phyloP scores from a whole-genome alignment of 2,888 invertebrate species.

The Archips crataeganus region DNA sequence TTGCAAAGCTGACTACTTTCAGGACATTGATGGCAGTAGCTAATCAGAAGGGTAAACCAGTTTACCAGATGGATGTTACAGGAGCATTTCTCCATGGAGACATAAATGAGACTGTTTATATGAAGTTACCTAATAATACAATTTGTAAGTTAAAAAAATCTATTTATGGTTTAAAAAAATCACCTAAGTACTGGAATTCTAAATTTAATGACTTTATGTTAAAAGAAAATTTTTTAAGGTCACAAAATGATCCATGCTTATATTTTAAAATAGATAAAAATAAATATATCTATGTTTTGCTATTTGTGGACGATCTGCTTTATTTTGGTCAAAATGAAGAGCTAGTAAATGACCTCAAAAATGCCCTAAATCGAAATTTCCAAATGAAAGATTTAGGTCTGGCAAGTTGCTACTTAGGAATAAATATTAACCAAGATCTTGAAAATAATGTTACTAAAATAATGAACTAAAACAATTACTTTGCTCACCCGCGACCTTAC shows the following conservation, averaged over 20 bases:
- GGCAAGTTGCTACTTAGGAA: constrained; percentile 11
- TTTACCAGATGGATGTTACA: constrained; percentile 44
- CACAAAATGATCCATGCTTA: constrained; percentile 29
- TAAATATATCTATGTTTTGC: constrained; percentile 20
- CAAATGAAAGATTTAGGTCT: constrained; percentile 18
- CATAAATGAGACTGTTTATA: constrained; percentile 5
- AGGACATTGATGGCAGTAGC: constrained; percentile 47
- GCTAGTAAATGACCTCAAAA: constrained; percentile 3
- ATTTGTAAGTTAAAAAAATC: neutral
- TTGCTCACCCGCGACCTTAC: no score
- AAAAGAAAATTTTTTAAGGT: neutral
- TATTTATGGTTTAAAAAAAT: neutral
- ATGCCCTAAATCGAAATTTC: constrained; percentile 10
- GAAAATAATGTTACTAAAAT: constrained; percentile 14
- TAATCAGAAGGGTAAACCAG: constrained; percentile 33
- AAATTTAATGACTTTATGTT: constrained; percentile 18
- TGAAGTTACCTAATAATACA: constrained; percentile 1
- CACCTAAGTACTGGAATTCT: constrained; percentile 21
- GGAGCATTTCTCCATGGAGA: constrained; percentile 46
- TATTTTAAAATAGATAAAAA: constrained; percentile 23
- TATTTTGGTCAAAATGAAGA: constrained; percentile 2
- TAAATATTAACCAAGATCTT: constrained; percentile 25
- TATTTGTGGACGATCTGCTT: constrained; percentile 19
- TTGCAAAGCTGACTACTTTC: constrained; percentile 48
- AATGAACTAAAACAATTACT: no score